Evolutionary conservation across 2,888 invertebrate genomes (phyloP), one percentile per base, ranked within the genome.

Genomic region (Agapetus fuscipes): DNA sequence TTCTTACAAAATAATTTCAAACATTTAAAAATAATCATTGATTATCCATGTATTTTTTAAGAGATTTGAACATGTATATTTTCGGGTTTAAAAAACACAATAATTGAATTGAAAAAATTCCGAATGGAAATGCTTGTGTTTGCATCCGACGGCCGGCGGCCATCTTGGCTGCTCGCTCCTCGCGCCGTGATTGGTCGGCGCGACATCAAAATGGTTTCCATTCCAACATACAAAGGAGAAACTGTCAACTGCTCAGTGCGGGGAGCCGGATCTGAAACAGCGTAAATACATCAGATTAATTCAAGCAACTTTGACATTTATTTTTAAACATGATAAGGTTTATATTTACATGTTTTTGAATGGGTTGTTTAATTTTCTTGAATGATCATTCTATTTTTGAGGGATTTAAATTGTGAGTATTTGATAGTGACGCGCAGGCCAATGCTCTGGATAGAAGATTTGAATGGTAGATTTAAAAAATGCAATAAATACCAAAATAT

Each of bases 341-440:
- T 14, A 25, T 17, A 17, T 30, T 41, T 3, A 30, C 24, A 3
- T 37, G 34, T 14, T n/a, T 17, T 2, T 5, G 11, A n/a, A 26
- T 17, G 14, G n/a, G 27, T 34, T 20, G 20, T 35, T 34, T 40
- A 24, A 40, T 39, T 39, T 39, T 26, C 28, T 30, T 26, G 16
- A 34, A 35, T 32, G 35, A 29, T 41, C 27, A 30, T 41, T 37
- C 41, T 41, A 41, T 41, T 41, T 41, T 36, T 36, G 30, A 41
- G 31, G 41, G 41, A 41, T 41, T 37, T 32, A 15, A 27, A 28
- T 36, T 32, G n/a, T n/a, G n/a, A n/a, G n/a, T n/a, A n/a, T n/a
- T n/a, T n/a, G n/a, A n/a, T n/a, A n/a, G n/a, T n/a, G n/a, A n/a
- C n/a, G n/a, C n/a, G n/a, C n/a, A n/a, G n/a, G n/a, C n/a, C n/a